A percentile compares a stretch with the other conserved stretches of the same genome.
Conservation (phyloP, 1,140 invertebrate genomes). For the Helicoverpa armigera region DNA sequence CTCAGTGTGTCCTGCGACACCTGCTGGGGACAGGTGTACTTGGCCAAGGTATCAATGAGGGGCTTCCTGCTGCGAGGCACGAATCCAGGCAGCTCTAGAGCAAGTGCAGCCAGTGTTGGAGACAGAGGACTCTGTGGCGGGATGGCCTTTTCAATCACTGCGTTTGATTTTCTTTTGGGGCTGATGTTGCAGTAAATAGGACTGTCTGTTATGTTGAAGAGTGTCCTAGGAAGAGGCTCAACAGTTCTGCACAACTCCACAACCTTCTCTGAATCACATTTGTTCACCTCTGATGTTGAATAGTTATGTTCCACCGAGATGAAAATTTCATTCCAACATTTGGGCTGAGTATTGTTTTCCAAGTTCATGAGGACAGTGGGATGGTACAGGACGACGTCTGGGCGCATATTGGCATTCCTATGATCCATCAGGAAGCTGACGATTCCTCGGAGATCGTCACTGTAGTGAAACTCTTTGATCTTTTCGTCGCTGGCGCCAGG, state of each 20-base stretch:
- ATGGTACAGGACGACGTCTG: slow-evolving; percentile 81
- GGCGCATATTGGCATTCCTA: slow-evolving; percentile 67
- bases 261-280: slow-evolving; percentile 82
- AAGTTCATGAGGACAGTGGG: slow-evolving; percentile 81
- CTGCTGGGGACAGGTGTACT: slow-evolving; percentile 73
- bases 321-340: slow-evolving; percentile 69
- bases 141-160: slow-evolving; percentile 54
- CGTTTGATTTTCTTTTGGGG: slow-evolving; percentile 60
- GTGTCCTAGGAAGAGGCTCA: slow-evolving; percentile 71
- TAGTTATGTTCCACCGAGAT: slow-evolving; percentile 62
- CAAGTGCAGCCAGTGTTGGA: slow-evolving; percentile 80
- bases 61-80: slow-evolving; percentile 78
- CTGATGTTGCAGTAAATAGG: slow-evolving; percentile 77
- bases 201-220: slow-evolving; percentile 62
- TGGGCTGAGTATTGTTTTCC: slow-evolving; percentile 62
- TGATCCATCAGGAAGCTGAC: slow-evolving; percentile 75
- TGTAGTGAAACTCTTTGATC: slow-evolving; percentile 72
- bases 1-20: slow-evolving; percentile 82
- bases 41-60: slow-evolving; percentile 67
- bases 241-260: slow-evolving; percentile 70
- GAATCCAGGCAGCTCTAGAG: slow-evolving; percentile 83
- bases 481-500: slow-evolving; percentile 57
- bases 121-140: slow-evolving; percentile 66
- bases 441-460: slow-evolving; percentile 78
- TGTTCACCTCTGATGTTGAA: slow-evolving; percentile 67